Conservation (phyloP, 2,797 vertebrate species). For the Alauda arvensis region DNA sequence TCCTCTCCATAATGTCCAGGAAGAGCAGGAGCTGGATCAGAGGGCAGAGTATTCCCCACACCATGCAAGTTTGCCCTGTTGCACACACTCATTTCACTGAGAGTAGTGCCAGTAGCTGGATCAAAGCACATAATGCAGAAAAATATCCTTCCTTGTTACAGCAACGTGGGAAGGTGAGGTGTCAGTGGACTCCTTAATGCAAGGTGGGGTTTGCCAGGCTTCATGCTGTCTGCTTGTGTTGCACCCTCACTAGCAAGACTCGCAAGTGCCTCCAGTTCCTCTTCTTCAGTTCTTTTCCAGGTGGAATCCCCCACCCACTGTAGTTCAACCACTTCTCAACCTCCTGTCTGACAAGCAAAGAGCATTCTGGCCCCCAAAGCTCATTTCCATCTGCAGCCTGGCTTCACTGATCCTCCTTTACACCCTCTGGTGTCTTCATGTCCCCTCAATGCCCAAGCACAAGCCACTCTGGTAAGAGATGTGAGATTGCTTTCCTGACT, state of each 20-base stretch:
- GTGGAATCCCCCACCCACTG: not conserved
- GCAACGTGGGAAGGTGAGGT: not conserved
- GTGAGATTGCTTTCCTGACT: not conserved
- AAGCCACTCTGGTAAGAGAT: not conserved
- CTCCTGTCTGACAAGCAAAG: not conserved
- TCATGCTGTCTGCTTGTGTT: not conserved
- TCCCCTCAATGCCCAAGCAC: not conserved
- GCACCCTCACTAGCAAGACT: not conserved
- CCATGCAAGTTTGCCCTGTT: not conserved
- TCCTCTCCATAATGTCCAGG: not conserved
- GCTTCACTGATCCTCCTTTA: not conserved
- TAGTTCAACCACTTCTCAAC: not conserved
- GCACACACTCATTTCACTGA: not conserved
- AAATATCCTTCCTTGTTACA: not conserved
- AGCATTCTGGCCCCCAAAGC: not conserved
- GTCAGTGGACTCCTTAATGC: not conserved
- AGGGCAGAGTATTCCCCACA: not conserved
- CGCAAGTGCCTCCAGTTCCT: not conserved
- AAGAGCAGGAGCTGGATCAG: not conserved
- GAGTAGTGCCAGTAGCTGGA: not conserved
- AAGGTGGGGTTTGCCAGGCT: not conserved
- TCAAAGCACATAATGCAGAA: not conserved
- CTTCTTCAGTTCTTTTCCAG: not conserved
- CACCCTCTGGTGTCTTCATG: not conserved
- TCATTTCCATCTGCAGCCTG: not conserved